Conservation (phyloP, 2,888 invertebrate genomes). For the Minunthozetes semirufus region DNA sequence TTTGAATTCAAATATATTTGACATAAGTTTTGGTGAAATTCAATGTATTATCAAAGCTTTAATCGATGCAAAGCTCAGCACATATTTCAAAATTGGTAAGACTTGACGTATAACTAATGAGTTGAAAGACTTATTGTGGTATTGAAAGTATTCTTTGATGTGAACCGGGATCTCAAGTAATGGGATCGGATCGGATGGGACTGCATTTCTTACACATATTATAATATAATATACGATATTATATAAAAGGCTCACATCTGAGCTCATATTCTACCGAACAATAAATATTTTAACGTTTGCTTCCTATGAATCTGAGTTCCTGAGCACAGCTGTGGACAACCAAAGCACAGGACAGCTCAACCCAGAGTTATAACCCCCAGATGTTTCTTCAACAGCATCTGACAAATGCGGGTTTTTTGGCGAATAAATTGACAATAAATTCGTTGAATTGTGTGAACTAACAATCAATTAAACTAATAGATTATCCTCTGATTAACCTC, state of each 20-base stretch:
- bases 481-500: too few species aligned
- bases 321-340: neutral
- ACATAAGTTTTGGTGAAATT: too few species aligned
- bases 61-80: too few species aligned
- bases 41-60: too few species aligned
- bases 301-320: neutral
- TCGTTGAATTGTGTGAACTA: neutral
- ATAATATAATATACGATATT: neutral
- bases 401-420: neutral
- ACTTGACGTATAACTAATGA: too few species aligned
- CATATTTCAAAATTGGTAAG: too few species aligned
- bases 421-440: neutral
- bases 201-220: too few species aligned
- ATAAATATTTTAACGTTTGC: conserved; percentile 2
- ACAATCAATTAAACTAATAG: neutral
- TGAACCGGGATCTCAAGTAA: too few species aligned
- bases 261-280: neutral
- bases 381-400: neutral
- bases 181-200: too few species aligned
- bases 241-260: neutral
- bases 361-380: neutral
- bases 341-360: neutral
- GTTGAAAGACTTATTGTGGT: too few species aligned
- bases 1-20: too few species aligned
- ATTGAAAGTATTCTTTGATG: too few species aligned